Base-by-base conservation (phyloP, 92 coral and sea anemone species). In the Zoanthus solanderi region DNA sequence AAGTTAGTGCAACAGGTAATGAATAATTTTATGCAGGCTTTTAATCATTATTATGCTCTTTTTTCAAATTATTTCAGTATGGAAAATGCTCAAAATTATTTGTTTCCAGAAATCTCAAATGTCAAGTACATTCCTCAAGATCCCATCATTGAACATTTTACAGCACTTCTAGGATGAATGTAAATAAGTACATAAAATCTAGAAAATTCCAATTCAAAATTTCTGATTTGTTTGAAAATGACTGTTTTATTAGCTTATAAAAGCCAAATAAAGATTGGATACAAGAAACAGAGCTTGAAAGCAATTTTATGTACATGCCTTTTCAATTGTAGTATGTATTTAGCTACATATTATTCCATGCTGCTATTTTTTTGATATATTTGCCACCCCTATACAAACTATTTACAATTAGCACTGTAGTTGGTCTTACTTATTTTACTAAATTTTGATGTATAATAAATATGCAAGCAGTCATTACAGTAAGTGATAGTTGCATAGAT, bases 121-220 rank as follows among this genome's bases (percentile, higher is more conserved):
- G 28, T 3, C 9, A 66, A 17, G 72, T 54, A 54, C 65, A 57
- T 57, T 13, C 65, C 17, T 57, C 0, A 13, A 57, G 65, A 57
- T 57, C 16, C 18, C 65, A 57, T 57, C 17, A 57, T 57, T 57
- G 65, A 57, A 57, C 44, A 68, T 68, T 68, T 68, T 23, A 11
- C 73, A 68, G 44, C n/a, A 68, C 73, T 68, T 0, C 73, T 23
- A 11, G 73, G 73, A 68, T 68, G 73, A 68, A 23, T 68, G 73
- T 68, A 68, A 68, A 68, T 68, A 68, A 68, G 2, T 68, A 68
- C 73, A 68, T 68, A n/a, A 68, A 68, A 68, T 68, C 73, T 68
- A 68, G 23, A 23, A 23, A 23, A 23, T 23, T 23, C 23, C 23
- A 68, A 29, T 68, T 68, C 44, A 12, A 57, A 57, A 57, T 57